Conservation (phyloP, 2,888 invertebrate species). For the Lasioglossum morio region DNA sequence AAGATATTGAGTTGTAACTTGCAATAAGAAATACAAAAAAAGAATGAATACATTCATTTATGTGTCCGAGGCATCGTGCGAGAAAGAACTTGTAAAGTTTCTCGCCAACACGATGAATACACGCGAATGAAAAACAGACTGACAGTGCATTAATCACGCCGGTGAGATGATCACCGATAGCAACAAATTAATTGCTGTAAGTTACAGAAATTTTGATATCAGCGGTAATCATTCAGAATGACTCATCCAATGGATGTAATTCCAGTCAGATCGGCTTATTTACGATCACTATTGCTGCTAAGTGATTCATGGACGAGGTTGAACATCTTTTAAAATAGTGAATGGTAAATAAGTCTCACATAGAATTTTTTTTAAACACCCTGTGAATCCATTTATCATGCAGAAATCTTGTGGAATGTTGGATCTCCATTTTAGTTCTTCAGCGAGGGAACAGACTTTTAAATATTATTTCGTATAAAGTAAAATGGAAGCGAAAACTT, state of each 20-base stretch:
- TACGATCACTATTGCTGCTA: neutral
- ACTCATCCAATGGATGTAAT: neutral
- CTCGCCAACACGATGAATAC: neutral
- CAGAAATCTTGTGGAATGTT: neutral
- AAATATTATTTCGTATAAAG: neutral
- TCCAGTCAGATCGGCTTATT: neutral
- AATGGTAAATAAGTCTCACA: neutral
- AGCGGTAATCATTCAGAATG: neutral
- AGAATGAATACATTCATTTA: neutral
- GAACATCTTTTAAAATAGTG: neutral
- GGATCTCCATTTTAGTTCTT: neutral
- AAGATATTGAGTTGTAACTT: neutral
- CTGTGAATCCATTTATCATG: neutral
- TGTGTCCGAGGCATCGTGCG: neutral
- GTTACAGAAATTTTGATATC: slow-evolving; percentile 3
- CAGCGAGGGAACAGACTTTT: neutral
- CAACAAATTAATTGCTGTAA: neutral
- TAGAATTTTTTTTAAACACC: neutral
- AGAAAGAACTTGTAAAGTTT: neutral
- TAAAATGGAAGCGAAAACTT: neutral
- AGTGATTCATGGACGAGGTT: slow-evolving; percentile 1
- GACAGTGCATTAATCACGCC: neutral
- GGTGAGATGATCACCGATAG: neutral
- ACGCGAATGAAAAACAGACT: neutral
- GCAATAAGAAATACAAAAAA: neutral